Evolutionary conservation across 2,797 vertebrate genomes (phyloP).

Genomic region (Phalanger gymnotis): DNA sequence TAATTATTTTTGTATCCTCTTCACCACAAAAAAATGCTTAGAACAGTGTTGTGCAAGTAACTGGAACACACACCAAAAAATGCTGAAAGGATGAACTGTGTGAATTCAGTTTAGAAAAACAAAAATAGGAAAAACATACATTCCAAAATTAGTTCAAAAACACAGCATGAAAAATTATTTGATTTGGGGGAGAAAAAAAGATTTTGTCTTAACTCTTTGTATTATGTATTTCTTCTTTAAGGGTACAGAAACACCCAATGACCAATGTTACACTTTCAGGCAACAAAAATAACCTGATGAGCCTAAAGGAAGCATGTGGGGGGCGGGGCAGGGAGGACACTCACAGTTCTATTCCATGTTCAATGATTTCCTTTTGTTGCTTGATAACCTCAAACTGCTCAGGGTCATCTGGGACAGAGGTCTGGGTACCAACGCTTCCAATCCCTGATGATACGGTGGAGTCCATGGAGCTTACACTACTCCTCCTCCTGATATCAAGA

Average conservation of each 20-base stretch:
- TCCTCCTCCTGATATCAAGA: slow-evolving; percentile 90
- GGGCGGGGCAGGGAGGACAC: slow-evolving; percentile 77
- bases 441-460: slow-evolving; percentile 92
- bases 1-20: not conserved
- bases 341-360: slow-evolving; percentile 97
- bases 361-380: slow-evolving; percentile 98
- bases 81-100: not conserved
- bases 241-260: not conserved
- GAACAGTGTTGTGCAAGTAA: not conserved
- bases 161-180: not conserved
- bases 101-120: not conserved
- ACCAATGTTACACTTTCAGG: not conserved
- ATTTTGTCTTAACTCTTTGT: not conserved
- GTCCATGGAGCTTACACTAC: slow-evolving; percentile 94
- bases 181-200: not conserved
- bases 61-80: not conserved
- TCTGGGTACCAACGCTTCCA: slow-evolving; percentile 84
- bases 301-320: not conserved
- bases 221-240: not conserved
- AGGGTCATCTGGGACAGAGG: slow-evolving; percentile 90
- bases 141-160: not conserved
- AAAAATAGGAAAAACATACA: not conserved
- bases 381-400: slow-evolving; percentile 99
- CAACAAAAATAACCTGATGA: not conserved
- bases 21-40: not conserved